These are phyloP conservation scores for Mus caroli DNA, from an alignment of 2,797 vertebrate species.

Conservation along the genomic window DNA sequence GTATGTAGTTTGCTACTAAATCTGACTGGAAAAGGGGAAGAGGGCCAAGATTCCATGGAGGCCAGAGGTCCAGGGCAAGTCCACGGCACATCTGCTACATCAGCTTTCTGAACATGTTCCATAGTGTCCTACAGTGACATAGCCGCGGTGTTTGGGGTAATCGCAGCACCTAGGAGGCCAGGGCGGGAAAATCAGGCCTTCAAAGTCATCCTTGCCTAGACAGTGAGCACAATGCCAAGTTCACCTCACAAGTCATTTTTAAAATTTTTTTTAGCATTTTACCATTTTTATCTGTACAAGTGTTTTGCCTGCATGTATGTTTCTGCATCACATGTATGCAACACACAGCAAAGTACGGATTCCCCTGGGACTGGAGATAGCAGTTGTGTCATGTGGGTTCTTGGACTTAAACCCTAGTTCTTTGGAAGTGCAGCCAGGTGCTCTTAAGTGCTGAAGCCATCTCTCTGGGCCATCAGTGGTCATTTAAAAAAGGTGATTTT, in stretches of 20 bases:
- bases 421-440: neutral
- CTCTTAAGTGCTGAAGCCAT: neutral
- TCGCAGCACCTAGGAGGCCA: neutral
- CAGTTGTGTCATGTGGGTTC: no score
- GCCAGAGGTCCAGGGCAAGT: neutral
- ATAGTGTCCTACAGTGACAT: neutral
- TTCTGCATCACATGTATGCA: neutral
- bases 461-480: neutral
- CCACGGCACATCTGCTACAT: neutral
- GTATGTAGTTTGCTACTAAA: constrained; percentile 39
- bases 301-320: neutral
- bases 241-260: neutral
- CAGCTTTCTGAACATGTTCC: constrained; percentile 34
- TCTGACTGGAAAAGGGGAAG: constrained; percentile 63
- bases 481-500: neutral
- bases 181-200: neutral
- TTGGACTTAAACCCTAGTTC: neutral
- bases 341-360: no score
- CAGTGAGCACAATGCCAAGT: neutral
- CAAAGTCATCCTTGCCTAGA: neutral
- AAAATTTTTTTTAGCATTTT: neutral
- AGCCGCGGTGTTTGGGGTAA: neutral
- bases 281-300: neutral
- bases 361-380: no score
- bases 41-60: constrained; percentile 56